Percentiles rank a stretch among this genome's conserved stretches.
Evolutionary conservation across 2,888 invertebrate species (phyloP).

Genomic region (Anthophora plumipes): DNA sequence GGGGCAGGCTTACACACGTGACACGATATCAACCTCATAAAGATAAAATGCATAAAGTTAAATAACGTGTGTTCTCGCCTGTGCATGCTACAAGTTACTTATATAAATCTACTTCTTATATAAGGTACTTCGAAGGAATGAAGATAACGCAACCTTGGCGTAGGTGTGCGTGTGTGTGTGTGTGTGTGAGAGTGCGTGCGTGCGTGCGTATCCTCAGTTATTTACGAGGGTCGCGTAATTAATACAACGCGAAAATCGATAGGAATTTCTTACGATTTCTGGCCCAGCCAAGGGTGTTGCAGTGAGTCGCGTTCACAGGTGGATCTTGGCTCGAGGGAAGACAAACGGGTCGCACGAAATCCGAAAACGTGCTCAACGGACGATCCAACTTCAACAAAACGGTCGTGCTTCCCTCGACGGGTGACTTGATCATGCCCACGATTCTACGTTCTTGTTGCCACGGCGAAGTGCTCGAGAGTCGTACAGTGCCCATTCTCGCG

Average conservation of each 20-base stretch:
- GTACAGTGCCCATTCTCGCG: slow-evolving; percentile 91
- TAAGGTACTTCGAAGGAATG: too few species aligned
- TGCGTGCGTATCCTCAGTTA: neutral
- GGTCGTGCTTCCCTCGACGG: slow-evolving; percentile 94
- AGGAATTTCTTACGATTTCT: slow-evolving; percentile 88
- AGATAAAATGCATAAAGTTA: too few species aligned
- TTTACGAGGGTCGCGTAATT: neutral
- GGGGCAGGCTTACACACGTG: neutral
- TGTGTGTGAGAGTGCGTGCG: too few species aligned
- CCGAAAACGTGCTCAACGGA: slow-evolving; percentile 89
- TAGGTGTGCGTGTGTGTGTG: too few species aligned
- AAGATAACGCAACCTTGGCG: neutral
- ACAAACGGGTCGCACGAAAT: slow-evolving; percentile 94
- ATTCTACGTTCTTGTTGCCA: slow-evolving; percentile 95
- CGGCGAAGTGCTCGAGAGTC: slow-evolving; percentile 92
- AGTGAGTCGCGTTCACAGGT: slow-evolving; percentile 86
- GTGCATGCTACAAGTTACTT: too few species aligned
- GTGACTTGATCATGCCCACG: slow-evolving; percentile 94
- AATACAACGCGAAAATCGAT: neutral
- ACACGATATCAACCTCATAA: too few species aligned
- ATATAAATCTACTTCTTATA: too few species aligned
- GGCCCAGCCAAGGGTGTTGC: slow-evolving; percentile 95
- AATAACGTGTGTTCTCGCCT: too few species aligned
- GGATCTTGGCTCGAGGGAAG: slow-evolving; percentile 88
- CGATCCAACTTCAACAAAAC: slow-evolving; percentile 93